Base-by-base conservation (phyloP, 1,140 invertebrate genomes). In the Diploscapter pachys region DNA sequence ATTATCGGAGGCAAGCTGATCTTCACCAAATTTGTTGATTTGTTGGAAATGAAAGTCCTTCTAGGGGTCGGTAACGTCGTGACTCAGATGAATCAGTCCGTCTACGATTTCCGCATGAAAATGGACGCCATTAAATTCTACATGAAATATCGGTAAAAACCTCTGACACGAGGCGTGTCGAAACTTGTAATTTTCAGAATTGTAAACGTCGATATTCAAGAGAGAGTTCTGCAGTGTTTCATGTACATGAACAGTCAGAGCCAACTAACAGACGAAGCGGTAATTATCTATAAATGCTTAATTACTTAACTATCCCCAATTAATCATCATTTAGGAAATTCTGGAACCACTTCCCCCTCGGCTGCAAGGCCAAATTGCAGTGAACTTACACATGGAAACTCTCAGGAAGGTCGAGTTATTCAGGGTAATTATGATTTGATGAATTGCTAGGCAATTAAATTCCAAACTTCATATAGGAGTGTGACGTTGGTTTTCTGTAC, bases 51-150 rank as follows among this genome's bases (percentile, higher is more conserved):
- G 31, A 31, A 31, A 31, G 31, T 31, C 31, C 31, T 31, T 31
- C 31, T 31, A 31, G 31, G 72, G 11, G 77, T 78, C 11, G 77
- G 77, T 52, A 64, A 54, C 50, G 73, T 78, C 55, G 77, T 78
- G 2, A 67, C 69, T 3, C 53, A 69, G n/a, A 78, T 78, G 75
- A 78, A 71, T 61, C 51, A 67, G 49, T 54, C 59, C 5, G 48
- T 71, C 31, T 68, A 71, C 49, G 57, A 52, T 1, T 78, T 62
- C 64, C 69, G 71, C 5, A 48, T 57, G 6, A 72, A 68, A 56
- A 72, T 78, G 75, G 77, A 78, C 62, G 74, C 63, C 3, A 68
- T 77, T 59, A 77, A 77, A 67, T 77, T 78, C 51, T 78, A 78
- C 70, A 78, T 78, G 77, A 77, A 67, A 48, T 78, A 78, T 55